Conservation (phyloP, 2,113 vertebrate species). For the Mormyrus lacerda region DNA sequence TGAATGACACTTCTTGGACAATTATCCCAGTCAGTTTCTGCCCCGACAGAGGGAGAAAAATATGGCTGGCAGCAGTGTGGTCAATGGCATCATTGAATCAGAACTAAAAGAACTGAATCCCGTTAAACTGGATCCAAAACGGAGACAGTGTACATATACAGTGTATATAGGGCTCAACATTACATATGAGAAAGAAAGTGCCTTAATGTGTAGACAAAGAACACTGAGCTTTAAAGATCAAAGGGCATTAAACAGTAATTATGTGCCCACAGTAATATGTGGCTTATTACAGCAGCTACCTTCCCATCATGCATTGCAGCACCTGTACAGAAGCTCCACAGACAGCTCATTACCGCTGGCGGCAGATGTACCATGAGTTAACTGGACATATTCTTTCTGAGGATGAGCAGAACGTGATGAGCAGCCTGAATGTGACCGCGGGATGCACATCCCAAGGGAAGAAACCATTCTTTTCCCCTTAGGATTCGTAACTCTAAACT, state of each 20-base stretch:
- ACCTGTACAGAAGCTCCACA: background rate
- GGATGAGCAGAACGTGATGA: background rate
- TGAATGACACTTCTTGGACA: background rate
- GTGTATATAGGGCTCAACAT: background rate
- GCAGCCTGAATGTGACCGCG: background rate
- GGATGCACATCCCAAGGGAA: background rate
- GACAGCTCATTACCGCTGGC: background rate
- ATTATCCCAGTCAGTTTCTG: slow-evolving; percentile 8
- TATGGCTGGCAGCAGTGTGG: background rate
- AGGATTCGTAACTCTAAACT: background rate
- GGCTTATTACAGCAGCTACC: background rate
- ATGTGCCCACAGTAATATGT: background rate
- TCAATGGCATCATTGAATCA: background rate
- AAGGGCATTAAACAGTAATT: slow-evolving; percentile 4
- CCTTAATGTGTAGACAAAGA: background rate
- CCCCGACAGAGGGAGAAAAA: background rate
- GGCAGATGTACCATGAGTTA: background rate
- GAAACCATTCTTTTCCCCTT: background rate
- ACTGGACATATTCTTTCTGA: background rate
- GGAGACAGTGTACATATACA: background rate
- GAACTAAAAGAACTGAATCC: background rate
- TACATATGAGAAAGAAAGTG: background rate
- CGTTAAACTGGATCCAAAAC: background rate
- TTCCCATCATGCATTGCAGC: background rate
- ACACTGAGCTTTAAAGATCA: background rate